A percentile compares a stretch with the other conserved stretches of the same genome.
These are phyloP conservation scores for Procambarus clarkii DNA, from an alignment of 1,140 invertebrate species.

Conservation along the genomic window DNA sequence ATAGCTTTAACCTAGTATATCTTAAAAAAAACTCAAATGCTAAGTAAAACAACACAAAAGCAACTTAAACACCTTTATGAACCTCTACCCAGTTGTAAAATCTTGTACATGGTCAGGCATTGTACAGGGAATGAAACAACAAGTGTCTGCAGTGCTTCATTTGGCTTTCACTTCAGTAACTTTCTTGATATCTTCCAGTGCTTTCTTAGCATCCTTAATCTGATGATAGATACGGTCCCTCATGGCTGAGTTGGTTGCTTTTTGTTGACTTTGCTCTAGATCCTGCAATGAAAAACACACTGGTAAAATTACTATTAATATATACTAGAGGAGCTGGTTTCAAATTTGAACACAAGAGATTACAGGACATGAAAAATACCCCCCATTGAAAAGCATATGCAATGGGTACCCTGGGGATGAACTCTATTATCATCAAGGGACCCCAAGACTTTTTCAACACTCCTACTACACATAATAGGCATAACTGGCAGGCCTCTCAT, in stretches of 20 bases:
- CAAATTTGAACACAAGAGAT: too few relatives aligned
- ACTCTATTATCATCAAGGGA: too few relatives aligned
- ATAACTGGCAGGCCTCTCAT: too few relatives aligned
- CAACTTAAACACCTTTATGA: background rate
- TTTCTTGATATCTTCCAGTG: constrained; percentile 76
- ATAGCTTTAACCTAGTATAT: background rate
- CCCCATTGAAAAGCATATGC: too few relatives aligned
- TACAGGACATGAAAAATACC: too few relatives aligned
- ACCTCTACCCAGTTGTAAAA: constrained; percentile 23
- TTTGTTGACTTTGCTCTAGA: constrained; percentile 81
- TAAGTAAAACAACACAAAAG: background rate
- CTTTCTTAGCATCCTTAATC: constrained; percentile 81
- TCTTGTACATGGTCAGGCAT: constrained; percentile 52
- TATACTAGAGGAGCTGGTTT: too few relatives aligned
- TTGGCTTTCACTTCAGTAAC: background rate
- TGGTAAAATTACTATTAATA: too few relatives aligned
- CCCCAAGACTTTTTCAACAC: too few relatives aligned
- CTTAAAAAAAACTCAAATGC: background rate
- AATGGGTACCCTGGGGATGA: too few relatives aligned
- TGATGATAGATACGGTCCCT: constrained; percentile 85
- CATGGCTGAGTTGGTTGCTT: constrained; percentile 80
- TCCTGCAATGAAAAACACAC: constrained; percentile 73
- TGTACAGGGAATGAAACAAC: background rate
- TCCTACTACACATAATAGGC: too few relatives aligned
- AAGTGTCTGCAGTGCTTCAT: background rate